Percentiles rank a stretch among this genome's conserved stretches.
Evolutionary conservation across 1,140 invertebrate species (phyloP).

Genomic region (Bombus waltoni): DNA sequence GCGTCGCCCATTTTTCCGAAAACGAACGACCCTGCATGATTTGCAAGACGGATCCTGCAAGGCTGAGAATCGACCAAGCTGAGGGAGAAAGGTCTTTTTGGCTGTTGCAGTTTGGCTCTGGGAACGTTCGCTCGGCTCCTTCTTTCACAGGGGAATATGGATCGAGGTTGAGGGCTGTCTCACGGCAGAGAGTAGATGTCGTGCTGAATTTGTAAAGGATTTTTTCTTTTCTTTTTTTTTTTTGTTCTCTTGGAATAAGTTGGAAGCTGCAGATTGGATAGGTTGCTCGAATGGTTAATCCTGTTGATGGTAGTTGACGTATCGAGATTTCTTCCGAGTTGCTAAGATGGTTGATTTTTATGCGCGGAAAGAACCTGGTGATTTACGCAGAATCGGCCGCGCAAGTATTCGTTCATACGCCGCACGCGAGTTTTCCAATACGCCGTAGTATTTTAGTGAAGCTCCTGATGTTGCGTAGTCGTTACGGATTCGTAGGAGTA

Average conservation of each 20-base stretch:
- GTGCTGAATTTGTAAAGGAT: background rate
- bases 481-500: no score
- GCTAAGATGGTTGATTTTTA: no score
- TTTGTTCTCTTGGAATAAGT: background rate
- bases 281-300: background rate
- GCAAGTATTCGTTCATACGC: no score
- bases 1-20: background rate
- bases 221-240: background rate
- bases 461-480: rapidly evolving
- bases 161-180: background rate
- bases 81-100: background rate
- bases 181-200: background rate
- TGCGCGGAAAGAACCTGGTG: no score
- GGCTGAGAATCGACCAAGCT: background rate
- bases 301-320: background rate
- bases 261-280: background rate
- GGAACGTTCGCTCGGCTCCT: background rate
- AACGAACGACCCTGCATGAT: background rate
- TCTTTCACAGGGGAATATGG: background rate
- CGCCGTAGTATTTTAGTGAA: no score
- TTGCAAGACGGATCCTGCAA: background rate
- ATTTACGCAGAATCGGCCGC: no score
- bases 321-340: no score
- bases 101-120: background rate
- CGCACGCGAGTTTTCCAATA: no score